Evolutionary conservation across 2,113 vertebrate genomes (phyloP).

Genomic region (Hippoglossus stenolepis): DNA sequence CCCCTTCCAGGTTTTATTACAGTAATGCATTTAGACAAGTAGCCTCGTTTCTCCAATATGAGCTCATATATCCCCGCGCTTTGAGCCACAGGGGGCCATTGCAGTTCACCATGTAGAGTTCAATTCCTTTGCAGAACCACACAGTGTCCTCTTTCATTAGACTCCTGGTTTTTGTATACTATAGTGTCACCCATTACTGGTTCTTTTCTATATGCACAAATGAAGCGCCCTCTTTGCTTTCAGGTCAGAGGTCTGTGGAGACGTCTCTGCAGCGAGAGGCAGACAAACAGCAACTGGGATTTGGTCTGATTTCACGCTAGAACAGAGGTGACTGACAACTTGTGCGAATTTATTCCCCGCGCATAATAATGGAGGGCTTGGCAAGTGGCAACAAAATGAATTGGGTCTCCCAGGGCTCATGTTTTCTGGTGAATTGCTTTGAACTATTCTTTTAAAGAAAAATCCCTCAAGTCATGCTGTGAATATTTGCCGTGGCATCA

Average conservation of each 20-base stretch:
- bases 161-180: slow-evolving; percentile 17
- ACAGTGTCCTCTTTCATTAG: slow-evolving; percentile 55
- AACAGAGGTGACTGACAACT: slow-evolving; percentile 70
- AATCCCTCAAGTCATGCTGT: slow-evolving; percentile 60
- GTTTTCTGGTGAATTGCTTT: slow-evolving; percentile 55
- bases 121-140: slow-evolving; percentile 40
- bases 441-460: slow-evolving; percentile 65
- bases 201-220: slow-evolving; percentile 16
- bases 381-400: slow-evolving; percentile 54
- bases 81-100: slow-evolving; percentile 34
- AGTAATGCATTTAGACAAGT: slow-evolving; percentile 68
- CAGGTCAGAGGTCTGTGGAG: slow-evolving; percentile 36
- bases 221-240: slow-evolving; percentile 23
- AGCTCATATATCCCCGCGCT: slow-evolving; percentile 42
- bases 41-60: slow-evolving; percentile 56
- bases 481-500: slow-evolving; percentile 60
- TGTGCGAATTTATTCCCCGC: slow-evolving; percentile 44
- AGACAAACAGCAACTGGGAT: slow-evolving; percentile 55
- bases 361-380: slow-evolving; percentile 63
- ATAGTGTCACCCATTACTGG: slow-evolving; percentile 28
- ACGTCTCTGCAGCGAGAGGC: slow-evolving; percentile 7
- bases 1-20: slow-evolving; percentile 50
- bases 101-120: slow-evolving; percentile 52
- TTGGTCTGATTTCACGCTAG: slow-evolving; percentile 64
- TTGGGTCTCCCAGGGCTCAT: slow-evolving; percentile 53